Base-by-base conservation (phyloP, 2,888 invertebrate genomes). In the Slavum lentiscoides region DNA sequence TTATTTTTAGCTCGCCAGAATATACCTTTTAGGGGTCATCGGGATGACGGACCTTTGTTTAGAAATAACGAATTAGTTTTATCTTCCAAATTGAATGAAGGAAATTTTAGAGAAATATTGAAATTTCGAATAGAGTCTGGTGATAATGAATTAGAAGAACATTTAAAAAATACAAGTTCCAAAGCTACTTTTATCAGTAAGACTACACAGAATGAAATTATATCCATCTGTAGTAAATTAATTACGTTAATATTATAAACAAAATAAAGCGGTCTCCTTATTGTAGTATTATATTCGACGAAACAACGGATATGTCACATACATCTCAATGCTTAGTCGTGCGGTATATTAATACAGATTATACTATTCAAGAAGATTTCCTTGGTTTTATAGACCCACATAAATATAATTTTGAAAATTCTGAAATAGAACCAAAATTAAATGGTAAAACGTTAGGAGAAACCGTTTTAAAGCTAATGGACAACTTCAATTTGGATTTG, bases 151-250 rank as follows among this genome's bases (percentile, higher is more conserved):
- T 21, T 67, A 15, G 43, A 67, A 67, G 17, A 49, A 49, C 43
- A 67, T 49, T 43, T 67, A 43, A 67, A 67, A 21, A 21, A 21
- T 21, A n/a, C 6, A 21, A 67, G 49, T 30, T 67, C 49, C 53
- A 85, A 85, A 82, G 84, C 84, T 17, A 84, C 81, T 19, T 85
- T 85, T 82, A 81, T 84, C 5, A 85, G 84, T 74, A 82, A 83
- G 37, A 80, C 64, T 21, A 83, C 84, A 69, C 85, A 85, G 83
- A 85, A 85, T 82, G 84, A 85, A 73, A 74, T 85, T 37, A 84
- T 83, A 23, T 74, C 4, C 30, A 30, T 66, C 67, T 84, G 84
- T 66, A 83, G 83, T 15, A 74, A 83, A 37, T 67, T 84, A 39
- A 83, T 85, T 64, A 74, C 30, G 4, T 1, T 30, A 30, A 30